These are phyloP conservation scores for Syngnathus acus DNA, from an alignment of 2,797 vertebrate species.

Conservation along the genomic window DNA sequence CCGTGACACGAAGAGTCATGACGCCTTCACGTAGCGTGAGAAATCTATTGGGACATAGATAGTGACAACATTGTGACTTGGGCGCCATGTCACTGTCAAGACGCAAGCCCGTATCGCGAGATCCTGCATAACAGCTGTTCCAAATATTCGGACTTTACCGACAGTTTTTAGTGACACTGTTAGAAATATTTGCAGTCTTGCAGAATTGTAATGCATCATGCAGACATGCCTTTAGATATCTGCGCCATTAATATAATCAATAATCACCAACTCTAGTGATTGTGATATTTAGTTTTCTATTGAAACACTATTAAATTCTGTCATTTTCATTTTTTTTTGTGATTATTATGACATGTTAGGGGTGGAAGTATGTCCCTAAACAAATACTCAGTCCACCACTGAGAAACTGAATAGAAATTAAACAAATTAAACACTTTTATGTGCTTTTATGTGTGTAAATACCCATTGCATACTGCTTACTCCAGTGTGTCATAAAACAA, in stretches of 20 bases:
- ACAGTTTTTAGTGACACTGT: background rate
- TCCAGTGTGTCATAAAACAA: background rate
- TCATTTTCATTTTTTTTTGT: too few relatives aligned
- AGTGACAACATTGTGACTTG: slow-evolving; percentile 46
- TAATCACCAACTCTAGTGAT: too few relatives aligned
- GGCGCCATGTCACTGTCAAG: slow-evolving; percentile 40
- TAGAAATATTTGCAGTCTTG: too few relatives aligned
- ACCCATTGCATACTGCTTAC: background rate
- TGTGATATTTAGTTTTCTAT: too few relatives aligned
- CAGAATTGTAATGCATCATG: too few relatives aligned
- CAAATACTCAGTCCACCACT: background rate
- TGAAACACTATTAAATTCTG: too few relatives aligned
- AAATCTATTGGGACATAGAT: slow-evolving; percentile 53
- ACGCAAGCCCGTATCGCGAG: slow-evolving; percentile 9
- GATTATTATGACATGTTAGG: background rate
- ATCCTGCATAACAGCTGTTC: background rate
- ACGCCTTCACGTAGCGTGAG: slow-evolving; percentile 41
- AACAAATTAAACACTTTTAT: background rate
- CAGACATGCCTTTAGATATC: too few relatives aligned
- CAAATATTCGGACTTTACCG: background rate
- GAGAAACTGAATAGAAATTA: background rate
- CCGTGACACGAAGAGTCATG: slow-evolving; percentile 39
- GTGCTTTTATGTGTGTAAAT: background rate
- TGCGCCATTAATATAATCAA: too few relatives aligned
- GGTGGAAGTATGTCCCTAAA: background rate